phyloP scores from a whole-genome alignment of 2,797 vertebrate species.

The Aplochiton taeniatus region DNA sequence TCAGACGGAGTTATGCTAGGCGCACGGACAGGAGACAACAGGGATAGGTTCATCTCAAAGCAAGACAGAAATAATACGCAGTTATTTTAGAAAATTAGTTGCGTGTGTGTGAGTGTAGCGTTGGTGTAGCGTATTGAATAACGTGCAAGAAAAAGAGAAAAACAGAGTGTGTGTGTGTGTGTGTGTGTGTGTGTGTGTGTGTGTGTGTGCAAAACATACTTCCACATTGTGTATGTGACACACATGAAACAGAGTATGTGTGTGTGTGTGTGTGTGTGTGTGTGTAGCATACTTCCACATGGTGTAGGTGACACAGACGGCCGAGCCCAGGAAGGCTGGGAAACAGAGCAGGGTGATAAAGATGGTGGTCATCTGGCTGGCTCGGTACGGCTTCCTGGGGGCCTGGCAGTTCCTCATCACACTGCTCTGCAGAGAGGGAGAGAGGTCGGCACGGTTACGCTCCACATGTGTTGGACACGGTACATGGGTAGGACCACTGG shows the following conservation, averaged over 20 bases:
- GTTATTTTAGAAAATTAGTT: neutral
- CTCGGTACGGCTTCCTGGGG: slow-evolving; percentile 87
- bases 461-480: no score
- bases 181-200: neutral
- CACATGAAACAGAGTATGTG: neutral
- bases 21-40: neutral
- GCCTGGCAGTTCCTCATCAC: slow-evolving; percentile 93
- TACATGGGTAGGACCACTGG: no score
- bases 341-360: slow-evolving; percentile 93
- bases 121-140: neutral
- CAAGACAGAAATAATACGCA: neutral
- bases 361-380: slow-evolving; percentile 87
- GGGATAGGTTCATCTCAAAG: neutral
- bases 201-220: neutral
- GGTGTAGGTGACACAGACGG: slow-evolving; percentile 85
- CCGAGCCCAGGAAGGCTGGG: slow-evolving; percentile 86
- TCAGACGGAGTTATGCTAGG: slow-evolving; percentile 82
- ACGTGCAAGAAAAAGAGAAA: neutral
- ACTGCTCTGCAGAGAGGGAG: slow-evolving; percentile 76
- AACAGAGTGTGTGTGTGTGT: slow-evolving; percentile 5
- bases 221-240: neutral
- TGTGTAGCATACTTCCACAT: slow-evolving; percentile 87
- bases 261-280: neutral
- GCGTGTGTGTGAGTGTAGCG: neutral
- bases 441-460: neutral